Conservation (phyloP, 2,888 invertebrate species). For the Thymelicus lineola region DNA sequence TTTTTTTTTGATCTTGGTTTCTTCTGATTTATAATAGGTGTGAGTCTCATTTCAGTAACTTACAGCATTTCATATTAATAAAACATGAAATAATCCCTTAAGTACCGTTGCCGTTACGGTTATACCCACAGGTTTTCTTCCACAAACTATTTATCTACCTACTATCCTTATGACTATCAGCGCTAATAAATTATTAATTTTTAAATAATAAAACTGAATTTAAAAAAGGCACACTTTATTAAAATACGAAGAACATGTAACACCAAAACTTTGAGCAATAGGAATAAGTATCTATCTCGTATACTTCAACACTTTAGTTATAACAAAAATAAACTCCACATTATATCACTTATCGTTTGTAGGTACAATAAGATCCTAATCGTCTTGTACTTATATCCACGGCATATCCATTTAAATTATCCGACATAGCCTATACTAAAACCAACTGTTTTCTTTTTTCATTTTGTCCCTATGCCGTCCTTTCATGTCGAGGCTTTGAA, state of each 20-base stretch:
- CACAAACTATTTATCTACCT: too few species aligned
- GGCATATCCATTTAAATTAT: constrained; percentile 4
- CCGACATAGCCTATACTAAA: constrained; percentile 60
- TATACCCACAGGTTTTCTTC: too few species aligned
- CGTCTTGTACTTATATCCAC: constrained; percentile 10
- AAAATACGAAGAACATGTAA: constrained; percentile 58
- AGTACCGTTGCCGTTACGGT: too few species aligned
- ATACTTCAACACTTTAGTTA: constrained; percentile 50
- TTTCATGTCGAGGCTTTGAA: constrained; percentile 73
- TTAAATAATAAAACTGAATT: constrained; percentile 32
- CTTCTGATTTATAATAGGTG: too few species aligned
- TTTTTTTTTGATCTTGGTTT: too few species aligned
- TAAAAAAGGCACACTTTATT: constrained; percentile 67
- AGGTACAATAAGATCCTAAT: constrained; percentile 12
- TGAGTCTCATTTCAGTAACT: too few species aligned
- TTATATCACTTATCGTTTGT: constrained; percentile 59
- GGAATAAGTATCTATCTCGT: constrained; percentile 52
- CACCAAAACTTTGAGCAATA: constrained; percentile 76
- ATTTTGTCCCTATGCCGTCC: constrained; percentile 70
- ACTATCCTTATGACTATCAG: too few species aligned
- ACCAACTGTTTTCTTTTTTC: constrained; percentile 82
- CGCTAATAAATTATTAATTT: too few species aligned
- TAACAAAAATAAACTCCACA: constrained; percentile 61
- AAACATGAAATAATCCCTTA: too few species aligned
- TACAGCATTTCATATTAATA: too few species aligned